Evolutionary conservation across 2,797 vertebrate genomes (phyloP).

Genomic region (Pogonophryne albipinna): DNA sequence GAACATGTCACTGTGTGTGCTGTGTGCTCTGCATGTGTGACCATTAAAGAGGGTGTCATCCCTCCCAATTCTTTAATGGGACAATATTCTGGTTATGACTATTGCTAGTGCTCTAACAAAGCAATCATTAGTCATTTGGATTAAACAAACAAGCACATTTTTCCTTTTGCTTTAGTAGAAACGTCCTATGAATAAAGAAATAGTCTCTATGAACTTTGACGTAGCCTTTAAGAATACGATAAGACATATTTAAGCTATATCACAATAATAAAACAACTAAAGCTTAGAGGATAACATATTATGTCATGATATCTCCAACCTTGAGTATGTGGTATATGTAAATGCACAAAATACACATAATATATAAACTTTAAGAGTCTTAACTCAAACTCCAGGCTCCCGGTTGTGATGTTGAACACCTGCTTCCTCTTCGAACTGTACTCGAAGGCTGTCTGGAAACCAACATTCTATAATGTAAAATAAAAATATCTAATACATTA

Average conservation of each 20-base stretch:
- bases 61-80: background rate
- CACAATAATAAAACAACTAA: background rate
- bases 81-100: background rate
- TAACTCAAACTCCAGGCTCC: slow-evolving; percentile 98
- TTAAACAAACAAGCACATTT: background rate
- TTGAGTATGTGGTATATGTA: background rate
- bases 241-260: background rate
- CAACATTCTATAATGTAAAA: slow-evolving; percentile 85
- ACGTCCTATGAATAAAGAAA: background rate
- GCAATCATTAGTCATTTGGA: background rate
- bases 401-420: slow-evolving; percentile 96
- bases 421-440: slow-evolving; percentile 95
- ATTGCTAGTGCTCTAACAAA: background rate
- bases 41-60: no score
- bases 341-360: background rate
- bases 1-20: no score
- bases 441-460: slow-evolving; percentile 96
- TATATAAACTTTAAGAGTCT: slow-evolving; percentile 38
- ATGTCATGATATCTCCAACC: background rate
- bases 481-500: background rate
- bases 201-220: background rate
- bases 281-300: background rate
- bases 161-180: background rate
- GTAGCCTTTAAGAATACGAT: background rate
- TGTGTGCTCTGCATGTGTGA: no score